These are phyloP conservation scores for Diarsia mendica DNA, from an alignment of 2,888 invertebrate genomes.

Conservation along the genomic window DNA sequence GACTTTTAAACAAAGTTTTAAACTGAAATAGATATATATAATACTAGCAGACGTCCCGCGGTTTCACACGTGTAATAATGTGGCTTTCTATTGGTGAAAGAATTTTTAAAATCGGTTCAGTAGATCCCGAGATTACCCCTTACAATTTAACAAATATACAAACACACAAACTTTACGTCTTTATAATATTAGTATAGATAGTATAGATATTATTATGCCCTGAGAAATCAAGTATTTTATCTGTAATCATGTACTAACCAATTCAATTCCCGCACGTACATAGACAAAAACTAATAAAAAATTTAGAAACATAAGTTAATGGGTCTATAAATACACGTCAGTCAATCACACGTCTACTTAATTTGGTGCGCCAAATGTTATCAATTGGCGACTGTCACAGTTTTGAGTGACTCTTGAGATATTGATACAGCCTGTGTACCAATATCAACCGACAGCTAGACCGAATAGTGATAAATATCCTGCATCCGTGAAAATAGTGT, in stretches of 20 bases:
- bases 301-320: constrained; percentile 32
- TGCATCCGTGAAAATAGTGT: constrained; percentile 24
- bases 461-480: constrained; percentile 11
- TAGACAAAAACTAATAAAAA: not conserved
- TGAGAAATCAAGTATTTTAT: not conserved
- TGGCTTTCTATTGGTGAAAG: too few relatives aligned
- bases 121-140: too few relatives aligned
- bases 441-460: constrained; percentile 16
- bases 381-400: constrained; percentile 56
- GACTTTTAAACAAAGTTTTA: too few relatives aligned
- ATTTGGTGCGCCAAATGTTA: constrained; percentile 57
- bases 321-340: constrained; percentile 44
- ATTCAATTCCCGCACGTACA: constrained; percentile 10
- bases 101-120: too few relatives aligned
- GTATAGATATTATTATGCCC: too few relatives aligned
- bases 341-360: constrained; percentile 64
- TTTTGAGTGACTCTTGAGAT: constrained; percentile 56
- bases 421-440: constrained; percentile 39
- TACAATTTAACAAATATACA: too few relatives aligned
- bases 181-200: too few relatives aligned
- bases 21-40: too few relatives aligned
- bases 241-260: not conserved
- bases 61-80: too few relatives aligned
- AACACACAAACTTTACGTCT: too few relatives aligned
- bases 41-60: too few relatives aligned